These are phyloP conservation scores for Malurus elegans DNA, from an alignment of 2,113 vertebrate species.

Conservation along the genomic window DNA sequence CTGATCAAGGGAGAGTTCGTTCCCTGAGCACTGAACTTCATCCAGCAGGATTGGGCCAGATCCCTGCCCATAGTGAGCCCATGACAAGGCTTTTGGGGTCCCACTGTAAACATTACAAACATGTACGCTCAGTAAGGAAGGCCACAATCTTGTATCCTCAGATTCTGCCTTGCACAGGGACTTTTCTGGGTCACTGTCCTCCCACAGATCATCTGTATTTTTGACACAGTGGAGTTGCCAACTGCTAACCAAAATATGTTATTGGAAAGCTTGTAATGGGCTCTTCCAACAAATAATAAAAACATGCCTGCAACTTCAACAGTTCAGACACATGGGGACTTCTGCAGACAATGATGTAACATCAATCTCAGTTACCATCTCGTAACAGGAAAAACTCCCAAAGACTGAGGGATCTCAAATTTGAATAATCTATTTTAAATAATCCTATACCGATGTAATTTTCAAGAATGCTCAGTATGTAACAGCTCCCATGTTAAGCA, in stretches of 20 bases:
- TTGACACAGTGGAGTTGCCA: background rate
- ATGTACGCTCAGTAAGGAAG: background rate
- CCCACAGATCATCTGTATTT: background rate
- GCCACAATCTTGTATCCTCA: background rate
- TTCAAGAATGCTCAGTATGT: background rate
- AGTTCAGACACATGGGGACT: background rate
- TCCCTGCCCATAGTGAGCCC: conserved; percentile 89
- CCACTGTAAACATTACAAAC: conserved; percentile 70
- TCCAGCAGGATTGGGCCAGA: conserved; percentile 87
- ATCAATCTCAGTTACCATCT: background rate
- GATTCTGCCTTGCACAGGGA: background rate
- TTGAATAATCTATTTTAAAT: background rate
- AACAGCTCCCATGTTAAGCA: background rate
- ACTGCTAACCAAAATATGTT: background rate
- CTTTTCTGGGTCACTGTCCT: background rate
- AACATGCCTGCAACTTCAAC: background rate
- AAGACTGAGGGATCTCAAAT: background rate
- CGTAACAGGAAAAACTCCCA: background rate
- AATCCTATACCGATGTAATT: background rate
- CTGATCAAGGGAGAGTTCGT: conserved; percentile 85
- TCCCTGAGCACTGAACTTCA: conserved; percentile 88
- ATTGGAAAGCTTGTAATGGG: background rate
- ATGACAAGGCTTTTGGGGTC: conserved; percentile 84
- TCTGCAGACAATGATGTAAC: background rate
- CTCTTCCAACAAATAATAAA: background rate